Percentiles rank a stretch among this genome's conserved stretches.
phyloP scores from a whole-genome alignment of 2,113 vertebrate species.

The human (Homo sapiens) region DNA sequence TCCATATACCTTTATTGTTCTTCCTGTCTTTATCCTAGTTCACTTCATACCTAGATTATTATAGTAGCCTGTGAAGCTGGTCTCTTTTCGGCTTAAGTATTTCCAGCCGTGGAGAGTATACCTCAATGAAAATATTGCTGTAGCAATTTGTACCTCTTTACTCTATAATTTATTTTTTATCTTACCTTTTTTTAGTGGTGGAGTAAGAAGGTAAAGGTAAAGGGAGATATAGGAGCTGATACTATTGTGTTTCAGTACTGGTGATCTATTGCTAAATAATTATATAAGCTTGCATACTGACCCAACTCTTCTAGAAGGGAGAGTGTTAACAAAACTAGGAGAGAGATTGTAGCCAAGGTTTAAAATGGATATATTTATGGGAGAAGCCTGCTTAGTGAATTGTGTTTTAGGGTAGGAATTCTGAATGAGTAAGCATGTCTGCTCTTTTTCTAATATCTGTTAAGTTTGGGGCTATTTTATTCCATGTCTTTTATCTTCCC shows the following conservation, averaged over 20 bases:
- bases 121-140: constrained; percentile 32
- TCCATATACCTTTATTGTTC: not conserved
- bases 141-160: not conserved
- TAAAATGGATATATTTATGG: constrained; percentile 48
- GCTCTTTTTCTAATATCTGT: not conserved
- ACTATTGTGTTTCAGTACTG: not conserved
- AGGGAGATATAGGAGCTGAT: not conserved
- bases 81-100: not conserved
- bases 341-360: not conserved
- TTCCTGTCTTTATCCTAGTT: constrained; percentile 19
- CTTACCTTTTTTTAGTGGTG: not conserved
- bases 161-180: not conserved
- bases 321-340: constrained; percentile 9
- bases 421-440: not conserved
- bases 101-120: not conserved
- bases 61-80: not conserved
- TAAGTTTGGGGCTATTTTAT: constrained; percentile 38
- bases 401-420: constrained; percentile 44
- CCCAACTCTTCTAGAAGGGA: not conserved
- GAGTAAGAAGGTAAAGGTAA: not conserved
- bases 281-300: not conserved
- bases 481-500: constrained; percentile 21
- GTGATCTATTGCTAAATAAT: not conserved
- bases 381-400: not conserved
- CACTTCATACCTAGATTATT: constrained; percentile 7